Base-by-base conservation (phyloP, 2,888 invertebrate species). In the Drosophila phalerata region DNA sequence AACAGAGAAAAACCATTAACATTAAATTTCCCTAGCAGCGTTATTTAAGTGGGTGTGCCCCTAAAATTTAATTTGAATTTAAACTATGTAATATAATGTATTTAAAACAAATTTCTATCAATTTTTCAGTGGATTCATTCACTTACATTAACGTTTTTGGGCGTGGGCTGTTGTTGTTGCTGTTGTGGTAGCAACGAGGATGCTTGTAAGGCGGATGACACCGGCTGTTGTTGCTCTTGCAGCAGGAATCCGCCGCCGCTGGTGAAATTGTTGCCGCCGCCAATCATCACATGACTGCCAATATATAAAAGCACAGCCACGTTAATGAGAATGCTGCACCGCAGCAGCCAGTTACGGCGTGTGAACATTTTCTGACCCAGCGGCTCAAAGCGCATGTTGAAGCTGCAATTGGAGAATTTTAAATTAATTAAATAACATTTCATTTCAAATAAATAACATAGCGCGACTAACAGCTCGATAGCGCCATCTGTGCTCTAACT, bases 251-350 rank as follows among this genome's bases (percentile, higher is more conserved):
- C 82, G 58, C 91, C 87, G 48, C 91, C 90, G 42, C 90, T 86
- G 5, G 90, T 81, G 68, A 93, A 91, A 75, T 91, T 92, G 60
- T 91, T 91, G 61, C 91, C 92, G 51, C 92, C 92, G 42, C 93
- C 93, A 65, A 93, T 92, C 91, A 92, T 93, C 67, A 94, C 93
- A 89, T 96, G 95, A 91, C 95, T 94, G 86, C 96, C 95, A 77
- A 95, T 95, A 92, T 96, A 96, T 72, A 96, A 92, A 65, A 96
- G 92, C 61, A 96, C 95, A 80, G 95, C 95, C 75, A 96, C 94
- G 91, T 96, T 96, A 81, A 96, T 94, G 69, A 96, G 94, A 88
- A 96, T 95, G 93, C 96, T 96, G 92, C 96, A 95, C 85, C 95
- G 94, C 91, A 96, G 94, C 92, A 96, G 93, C 94, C 96, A 95